Conservation (phyloP, 2,797 vertebrate genomes). For the Garrulus glandarius region DNA sequence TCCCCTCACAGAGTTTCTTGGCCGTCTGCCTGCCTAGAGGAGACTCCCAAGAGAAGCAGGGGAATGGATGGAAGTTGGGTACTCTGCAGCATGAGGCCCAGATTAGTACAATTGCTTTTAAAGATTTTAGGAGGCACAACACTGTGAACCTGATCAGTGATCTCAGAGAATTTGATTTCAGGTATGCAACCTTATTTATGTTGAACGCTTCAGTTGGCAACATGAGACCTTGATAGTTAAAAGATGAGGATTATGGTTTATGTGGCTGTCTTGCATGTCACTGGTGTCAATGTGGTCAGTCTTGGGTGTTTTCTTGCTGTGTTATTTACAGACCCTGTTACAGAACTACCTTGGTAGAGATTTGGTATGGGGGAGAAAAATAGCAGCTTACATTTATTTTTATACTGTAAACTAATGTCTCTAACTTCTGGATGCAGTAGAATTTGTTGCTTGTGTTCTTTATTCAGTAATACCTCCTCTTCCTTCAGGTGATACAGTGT, state of each 20-base stretch:
- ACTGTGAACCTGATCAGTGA: slow-evolving; percentile 63
- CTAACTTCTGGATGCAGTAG: slow-evolving; percentile 29
- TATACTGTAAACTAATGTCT: slow-evolving; percentile 18
- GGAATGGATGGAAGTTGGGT: slow-evolving; percentile 63
- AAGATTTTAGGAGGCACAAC: slow-evolving; percentile 55
- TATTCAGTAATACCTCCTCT: background rate
- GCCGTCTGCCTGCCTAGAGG: slow-evolving; percentile 65
- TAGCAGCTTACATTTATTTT: slow-evolving; percentile 28
- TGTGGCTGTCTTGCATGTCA: slow-evolving; percentile 57
- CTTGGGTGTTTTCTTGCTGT: background rate
- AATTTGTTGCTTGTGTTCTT: background rate
- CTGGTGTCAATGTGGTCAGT: slow-evolving; percentile 50
- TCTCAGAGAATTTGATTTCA: slow-evolving; percentile 62
- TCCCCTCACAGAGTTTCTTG: slow-evolving; percentile 66
- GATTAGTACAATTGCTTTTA: slow-evolving; percentile 63
- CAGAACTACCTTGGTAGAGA: slow-evolving; percentile 26
- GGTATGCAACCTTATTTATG: slow-evolving; percentile 55
- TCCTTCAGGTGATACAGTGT: background rate
- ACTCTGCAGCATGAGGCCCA: slow-evolving; percentile 51
- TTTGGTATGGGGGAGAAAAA: slow-evolving; percentile 27
- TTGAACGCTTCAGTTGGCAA: slow-evolving; percentile 48
- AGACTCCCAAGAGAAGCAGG: slow-evolving; percentile 66
- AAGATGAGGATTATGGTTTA: slow-evolving; percentile 65
- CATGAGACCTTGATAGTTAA: slow-evolving; percentile 59
- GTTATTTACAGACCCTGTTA: slow-evolving; percentile 25